phyloP scores from a whole-genome alignment of 2,888 invertebrate species.

The Pollenia griseotomentosa region DNA sequence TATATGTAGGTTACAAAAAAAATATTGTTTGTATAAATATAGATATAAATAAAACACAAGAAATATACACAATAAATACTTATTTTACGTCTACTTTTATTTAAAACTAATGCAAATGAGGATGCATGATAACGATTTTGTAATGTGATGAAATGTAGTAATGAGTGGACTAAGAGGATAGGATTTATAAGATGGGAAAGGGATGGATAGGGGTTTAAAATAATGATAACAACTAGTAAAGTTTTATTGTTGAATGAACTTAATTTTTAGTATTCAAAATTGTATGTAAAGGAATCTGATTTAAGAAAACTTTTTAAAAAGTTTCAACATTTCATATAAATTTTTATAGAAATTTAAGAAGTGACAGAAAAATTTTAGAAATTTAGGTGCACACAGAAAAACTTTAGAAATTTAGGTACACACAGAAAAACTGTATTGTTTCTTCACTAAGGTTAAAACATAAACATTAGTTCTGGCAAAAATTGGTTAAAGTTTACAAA shows the following conservation, averaged over 20 bases:
- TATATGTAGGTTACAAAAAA: slow-evolving; percentile 14
- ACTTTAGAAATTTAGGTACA: no score
- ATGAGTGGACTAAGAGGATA: slow-evolving; percentile 53
- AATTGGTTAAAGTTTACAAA: no score
- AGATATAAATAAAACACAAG: slow-evolving; percentile 20
- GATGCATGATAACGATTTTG: slow-evolving; percentile 74
- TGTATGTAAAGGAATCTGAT: not conserved
- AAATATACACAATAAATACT: slow-evolving; percentile 12
- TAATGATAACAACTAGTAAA: slow-evolving; percentile 57
- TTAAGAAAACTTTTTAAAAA: no score
- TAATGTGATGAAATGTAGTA: slow-evolving; percentile 59
- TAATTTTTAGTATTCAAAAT: not conserved
- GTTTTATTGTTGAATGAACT: not conserved
- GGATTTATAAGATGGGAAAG: not conserved
- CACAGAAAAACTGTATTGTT: no score
- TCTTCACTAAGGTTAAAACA: no score
- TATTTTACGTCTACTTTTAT: slow-evolving; percentile 50
- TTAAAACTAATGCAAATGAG: slow-evolving; percentile 80
- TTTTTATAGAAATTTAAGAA: no score
- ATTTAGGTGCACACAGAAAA: no score
- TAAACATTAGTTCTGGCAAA: no score
- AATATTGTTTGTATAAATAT: slow-evolving; percentile 10
- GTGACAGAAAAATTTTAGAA: no score
- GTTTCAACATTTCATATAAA: no score
- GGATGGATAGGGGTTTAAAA: not conserved